Evolutionary conservation across 1,140 invertebrate genomes (phyloP).

Genomic region (Chymomyza costata): DNA sequence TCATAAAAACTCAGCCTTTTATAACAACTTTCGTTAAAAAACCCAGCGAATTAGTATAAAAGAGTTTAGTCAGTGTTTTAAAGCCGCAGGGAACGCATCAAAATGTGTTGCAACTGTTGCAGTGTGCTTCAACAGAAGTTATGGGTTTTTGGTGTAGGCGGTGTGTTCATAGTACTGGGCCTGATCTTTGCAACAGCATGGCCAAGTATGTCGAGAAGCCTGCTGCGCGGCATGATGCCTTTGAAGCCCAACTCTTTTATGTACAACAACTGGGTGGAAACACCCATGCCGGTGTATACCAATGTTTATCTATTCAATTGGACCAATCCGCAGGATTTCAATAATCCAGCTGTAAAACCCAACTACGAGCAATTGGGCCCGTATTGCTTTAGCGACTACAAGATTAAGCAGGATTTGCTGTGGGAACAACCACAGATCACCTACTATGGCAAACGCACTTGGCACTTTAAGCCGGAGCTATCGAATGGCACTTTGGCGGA

Average conservation of each 20-base stretch:
- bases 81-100: neutral
- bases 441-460: slow-evolving; percentile 84
- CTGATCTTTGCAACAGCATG: slow-evolving; percentile 39
- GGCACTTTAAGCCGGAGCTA: slow-evolving; percentile 82
- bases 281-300: slow-evolving; percentile 84
- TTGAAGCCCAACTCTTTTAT: slow-evolving; percentile 79
- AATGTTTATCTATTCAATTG: slow-evolving; percentile 88
- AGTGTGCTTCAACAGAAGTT: slow-evolving; percentile 59
- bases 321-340: slow-evolving; percentile 82
- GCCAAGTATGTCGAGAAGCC: slow-evolving; percentile 37
- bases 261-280: slow-evolving; percentile 82
- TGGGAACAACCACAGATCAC: slow-evolving; percentile 84
- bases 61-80: slow-evolving; percentile 4
- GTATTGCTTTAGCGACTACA: slow-evolving; percentile 78
- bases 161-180: slow-evolving; percentile 31
- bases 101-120: slow-evolving; percentile 63
- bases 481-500: slow-evolving; percentile 85
- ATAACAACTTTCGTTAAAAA: too few relatives aligned
- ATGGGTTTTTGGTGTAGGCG: slow-evolving; percentile 53
- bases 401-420: slow-evolving; percentile 79
- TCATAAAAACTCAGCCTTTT: too few relatives aligned
- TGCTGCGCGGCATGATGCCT: slow-evolving; percentile 75
- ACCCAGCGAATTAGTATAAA: too few relatives aligned
- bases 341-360: slow-evolving; percentile 77
- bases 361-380: slow-evolving; percentile 81